Conservation (phyloP, 2,797 vertebrate genomes). For the Balearica regulorum region DNA sequence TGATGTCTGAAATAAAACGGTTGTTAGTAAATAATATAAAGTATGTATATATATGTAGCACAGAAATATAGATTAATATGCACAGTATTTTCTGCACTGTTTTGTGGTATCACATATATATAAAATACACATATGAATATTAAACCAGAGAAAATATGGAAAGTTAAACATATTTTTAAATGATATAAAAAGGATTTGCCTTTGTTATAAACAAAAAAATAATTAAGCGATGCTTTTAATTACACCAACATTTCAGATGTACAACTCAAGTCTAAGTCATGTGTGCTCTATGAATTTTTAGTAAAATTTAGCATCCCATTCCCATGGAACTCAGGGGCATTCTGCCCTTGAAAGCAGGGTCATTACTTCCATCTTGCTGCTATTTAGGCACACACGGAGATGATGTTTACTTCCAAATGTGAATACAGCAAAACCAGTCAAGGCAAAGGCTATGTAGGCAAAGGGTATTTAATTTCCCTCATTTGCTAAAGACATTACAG, state of each 20-base stretch:
- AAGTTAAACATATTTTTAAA: not conserved
- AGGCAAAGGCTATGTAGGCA: slow-evolving; percentile 31
- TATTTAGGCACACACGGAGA: slow-evolving; percentile 19
- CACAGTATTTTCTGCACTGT: not conserved
- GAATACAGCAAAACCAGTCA: slow-evolving; percentile 6
- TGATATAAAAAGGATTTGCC: not conserved
- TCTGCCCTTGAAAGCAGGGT: not conserved
- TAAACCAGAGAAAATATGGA: not conserved
- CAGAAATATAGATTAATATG: not conserved
- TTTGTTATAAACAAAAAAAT: not conserved
- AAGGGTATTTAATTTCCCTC: not conserved
- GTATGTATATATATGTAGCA: not conserved
- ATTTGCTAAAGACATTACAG: slow-evolving; percentile 12
- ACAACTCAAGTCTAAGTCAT: not conserved
- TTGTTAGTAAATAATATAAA: not conserved
- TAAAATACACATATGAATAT: not conserved
- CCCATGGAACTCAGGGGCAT: not conserved
- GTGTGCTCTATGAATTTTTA: not conserved
- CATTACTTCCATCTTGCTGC: slow-evolving; percentile 35
- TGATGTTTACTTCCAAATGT: not conserved
- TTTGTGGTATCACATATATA: not conserved
- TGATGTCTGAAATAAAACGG: slow-evolving; percentile 17
- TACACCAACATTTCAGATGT: not conserved
- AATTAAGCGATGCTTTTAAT: not conserved
- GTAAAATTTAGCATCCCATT: not conserved